A percentile compares a stretch with the other conserved stretches of the same genome.
These are phyloP conservation scores for Protobothrops flavoviridis DNA, from an alignment of 2,113 vertebrate species.

Conservation along the genomic window DNA sequence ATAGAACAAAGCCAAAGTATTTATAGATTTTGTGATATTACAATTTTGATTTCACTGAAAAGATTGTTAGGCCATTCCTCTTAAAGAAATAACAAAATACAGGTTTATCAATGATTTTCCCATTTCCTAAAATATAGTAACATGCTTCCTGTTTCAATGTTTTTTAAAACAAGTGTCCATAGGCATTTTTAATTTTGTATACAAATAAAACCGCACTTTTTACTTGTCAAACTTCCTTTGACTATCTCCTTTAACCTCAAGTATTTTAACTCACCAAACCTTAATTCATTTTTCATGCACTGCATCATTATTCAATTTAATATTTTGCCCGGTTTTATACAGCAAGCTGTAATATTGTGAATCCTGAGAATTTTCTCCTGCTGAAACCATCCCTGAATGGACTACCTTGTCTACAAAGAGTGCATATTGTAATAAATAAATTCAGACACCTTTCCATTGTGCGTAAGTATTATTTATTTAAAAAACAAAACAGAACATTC, in stretches of 20 bases:
- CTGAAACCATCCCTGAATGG: not conserved
- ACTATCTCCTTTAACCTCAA: not conserved
- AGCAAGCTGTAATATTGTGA: not conserved
- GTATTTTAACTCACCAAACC: not conserved
- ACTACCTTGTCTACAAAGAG: not conserved
- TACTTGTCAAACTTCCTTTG: not conserved
- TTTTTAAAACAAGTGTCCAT: not conserved
- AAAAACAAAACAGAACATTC: not conserved
- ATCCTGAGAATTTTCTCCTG: not conserved
- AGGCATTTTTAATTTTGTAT: not conserved
- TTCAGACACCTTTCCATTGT: not conserved
- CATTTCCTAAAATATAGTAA: not conserved
- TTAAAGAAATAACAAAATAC: not conserved
- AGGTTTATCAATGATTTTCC: not conserved
- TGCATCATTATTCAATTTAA: not conserved
- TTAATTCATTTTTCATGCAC: not conserved
- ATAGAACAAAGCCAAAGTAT: not conserved
- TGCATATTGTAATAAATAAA: slow-evolving; percentile 2
- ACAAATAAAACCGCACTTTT: not conserved
- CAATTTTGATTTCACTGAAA: not conserved
- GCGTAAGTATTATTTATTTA: slow-evolving; percentile 54
- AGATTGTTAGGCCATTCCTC: not conserved
- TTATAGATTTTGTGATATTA: not conserved
- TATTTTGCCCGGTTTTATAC: not conserved
- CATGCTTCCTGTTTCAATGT: not conserved